Percentiles rank a stretch among this genome's conserved stretches.
phyloP scores from a whole-genome alignment of 1,140 invertebrate species.

The Drosophila tropicalis region DNA sequence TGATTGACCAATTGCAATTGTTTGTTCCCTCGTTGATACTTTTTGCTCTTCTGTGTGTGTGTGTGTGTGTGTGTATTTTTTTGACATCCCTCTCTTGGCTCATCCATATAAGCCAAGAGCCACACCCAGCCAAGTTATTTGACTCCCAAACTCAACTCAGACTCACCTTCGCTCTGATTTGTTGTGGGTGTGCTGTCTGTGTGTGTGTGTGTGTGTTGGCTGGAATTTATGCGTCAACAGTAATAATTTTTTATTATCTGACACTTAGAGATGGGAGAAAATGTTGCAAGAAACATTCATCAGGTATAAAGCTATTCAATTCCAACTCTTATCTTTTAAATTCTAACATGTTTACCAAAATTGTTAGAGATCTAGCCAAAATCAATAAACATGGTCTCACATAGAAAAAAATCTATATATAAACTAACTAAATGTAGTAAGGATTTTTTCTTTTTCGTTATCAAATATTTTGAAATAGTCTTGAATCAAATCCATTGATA shows the following conservation, averaged over 20 bases:
- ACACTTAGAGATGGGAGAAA: conserved; percentile 12
- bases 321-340: no score
- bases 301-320: no score
- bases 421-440: no score
- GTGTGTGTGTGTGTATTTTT: no score
- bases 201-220: conserved; percentile 3
- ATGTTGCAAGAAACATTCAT: not conserved
- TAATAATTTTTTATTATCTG: conserved; percentile 12
- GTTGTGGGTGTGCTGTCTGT: not conserved
- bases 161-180: conserved; percentile 15
- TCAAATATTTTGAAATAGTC: no score
- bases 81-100: no score
- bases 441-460: no score
- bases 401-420: no score
- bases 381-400: no score
- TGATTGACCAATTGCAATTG: conserved; percentile 15
- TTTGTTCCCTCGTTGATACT: not conserved
- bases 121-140: conserved; percentile 14
- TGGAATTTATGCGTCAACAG: conserved; percentile 21
- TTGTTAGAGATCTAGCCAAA: no score
- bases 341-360: no score
- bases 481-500: no score
- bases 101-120: not conserved
- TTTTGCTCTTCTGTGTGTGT: not conserved
- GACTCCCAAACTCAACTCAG: conserved; percentile 8